Evolutionary conservation across 2,113 vertebrate species (phyloP).

Genomic region (Archilochus colubris): DNA sequence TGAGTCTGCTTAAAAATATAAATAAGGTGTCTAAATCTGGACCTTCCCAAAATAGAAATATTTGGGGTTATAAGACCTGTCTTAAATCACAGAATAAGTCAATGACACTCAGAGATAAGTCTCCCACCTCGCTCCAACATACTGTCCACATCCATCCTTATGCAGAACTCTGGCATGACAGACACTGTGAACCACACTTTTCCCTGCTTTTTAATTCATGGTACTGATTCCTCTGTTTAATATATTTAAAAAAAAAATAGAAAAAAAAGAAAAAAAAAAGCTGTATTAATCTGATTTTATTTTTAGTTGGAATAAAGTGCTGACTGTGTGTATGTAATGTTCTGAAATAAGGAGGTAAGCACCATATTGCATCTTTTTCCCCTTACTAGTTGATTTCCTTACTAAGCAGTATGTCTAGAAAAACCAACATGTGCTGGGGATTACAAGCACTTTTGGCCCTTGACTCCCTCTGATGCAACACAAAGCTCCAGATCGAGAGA

Average conservation of each 20-base stretch:
- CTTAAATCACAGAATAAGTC: neutral
- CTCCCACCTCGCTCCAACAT: neutral
- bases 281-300: constrained; percentile 10
- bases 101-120: accelerated
- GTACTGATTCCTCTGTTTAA: neutral
- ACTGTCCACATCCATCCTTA: neutral
- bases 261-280: neutral
- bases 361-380: constrained; percentile 19
- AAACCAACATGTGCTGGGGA: neutral
- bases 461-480: neutral
- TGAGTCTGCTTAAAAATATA: neutral
- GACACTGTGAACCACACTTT: neutral
- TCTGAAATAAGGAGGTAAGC: neutral
- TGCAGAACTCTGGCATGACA: neutral
- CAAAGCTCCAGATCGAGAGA: constrained; percentile 51
- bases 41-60: neutral
- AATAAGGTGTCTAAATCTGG: neutral
- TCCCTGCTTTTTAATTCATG: neutral
- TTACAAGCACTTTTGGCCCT: constrained; percentile 14
- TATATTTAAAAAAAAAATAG: neutral
- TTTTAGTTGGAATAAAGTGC: constrained; percentile 19
- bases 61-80: neutral
- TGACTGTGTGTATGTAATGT: constrained; percentile 9
- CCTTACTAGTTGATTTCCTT: constrained; percentile 11
- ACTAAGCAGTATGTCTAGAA: neutral